Percentiles rank a stretch among this genome's conserved stretches.
Evolutionary conservation across 2,797 vertebrate species (phyloP).

Genomic region (Tenualosa ilisha): DNA sequence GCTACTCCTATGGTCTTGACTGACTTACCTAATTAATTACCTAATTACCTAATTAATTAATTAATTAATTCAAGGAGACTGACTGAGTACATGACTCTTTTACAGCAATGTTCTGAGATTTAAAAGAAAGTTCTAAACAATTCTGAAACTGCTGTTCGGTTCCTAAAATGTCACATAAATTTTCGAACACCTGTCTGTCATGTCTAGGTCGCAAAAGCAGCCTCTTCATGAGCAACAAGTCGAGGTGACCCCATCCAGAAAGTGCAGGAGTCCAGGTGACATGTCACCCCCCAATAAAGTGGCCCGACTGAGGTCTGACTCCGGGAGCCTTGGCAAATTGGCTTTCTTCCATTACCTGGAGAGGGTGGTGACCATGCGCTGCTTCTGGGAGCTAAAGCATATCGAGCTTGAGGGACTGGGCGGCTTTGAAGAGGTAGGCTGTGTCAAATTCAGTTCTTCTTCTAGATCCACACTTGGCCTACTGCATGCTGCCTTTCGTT

Average conservation of each 20-base stretch:
- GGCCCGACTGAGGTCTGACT: slow-evolving; percentile 68
- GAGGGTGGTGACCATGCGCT: slow-evolving; percentile 71
- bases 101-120: no score
- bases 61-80: no score
- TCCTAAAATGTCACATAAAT: no score
- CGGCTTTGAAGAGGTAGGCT: slow-evolving; percentile 43
- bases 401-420: slow-evolving; percentile 50
- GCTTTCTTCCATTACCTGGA: slow-evolving; percentile 72
- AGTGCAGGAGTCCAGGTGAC: slow-evolving; percentile 50
- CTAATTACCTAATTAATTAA: no score
- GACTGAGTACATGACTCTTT: no score
- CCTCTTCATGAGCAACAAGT: slow-evolving; percentile 30
- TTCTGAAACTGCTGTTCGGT: no score
- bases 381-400: slow-evolving; percentile 74
- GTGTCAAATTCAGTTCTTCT: no score
- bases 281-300: slow-evolving; percentile 66
- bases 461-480: not conserved
- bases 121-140: no score
- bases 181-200: not conserved
- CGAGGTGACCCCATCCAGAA: slow-evolving; percentile 48
- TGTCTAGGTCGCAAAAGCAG: slow-evolving; percentile 42
- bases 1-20: no score
- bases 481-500: no score
- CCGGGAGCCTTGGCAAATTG: slow-evolving; percentile 64
- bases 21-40: no score